Conservation (phyloP, 2,113 vertebrate genomes). For the Triplophysa rosa region DNA sequence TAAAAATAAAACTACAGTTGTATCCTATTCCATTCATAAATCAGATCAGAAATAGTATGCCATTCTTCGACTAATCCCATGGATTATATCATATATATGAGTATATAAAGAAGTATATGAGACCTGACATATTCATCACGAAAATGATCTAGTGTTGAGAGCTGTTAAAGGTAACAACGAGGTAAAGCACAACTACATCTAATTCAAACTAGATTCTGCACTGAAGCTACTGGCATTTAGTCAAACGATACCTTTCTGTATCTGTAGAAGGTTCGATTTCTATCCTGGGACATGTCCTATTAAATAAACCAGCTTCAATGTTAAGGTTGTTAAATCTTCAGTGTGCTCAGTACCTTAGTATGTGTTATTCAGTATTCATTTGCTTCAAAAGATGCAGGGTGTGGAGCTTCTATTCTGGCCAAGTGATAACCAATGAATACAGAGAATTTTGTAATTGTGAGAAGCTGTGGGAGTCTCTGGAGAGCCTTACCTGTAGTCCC, state of each 20-base stretch:
- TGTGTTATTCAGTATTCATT: not conserved
- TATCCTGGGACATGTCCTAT: slow-evolving; percentile 57
- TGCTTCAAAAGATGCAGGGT: not conserved
- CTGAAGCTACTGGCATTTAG: not conserved
- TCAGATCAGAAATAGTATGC: no score
- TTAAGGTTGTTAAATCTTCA: slow-evolving; percentile 40
- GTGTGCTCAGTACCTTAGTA: not conserved
- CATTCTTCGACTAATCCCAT: no score
- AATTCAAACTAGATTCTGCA: not conserved
- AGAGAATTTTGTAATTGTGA: not conserved
- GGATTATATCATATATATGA: no score
- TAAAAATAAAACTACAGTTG: no score
- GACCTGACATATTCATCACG: not conserved
- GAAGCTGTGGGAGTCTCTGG: not conserved
- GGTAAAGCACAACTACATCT: slow-evolving; percentile 3
- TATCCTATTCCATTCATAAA: no score
- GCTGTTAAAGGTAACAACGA: not conserved
- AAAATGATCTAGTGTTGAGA: not conserved
- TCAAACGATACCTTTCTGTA: slow-evolving; percentile 53
- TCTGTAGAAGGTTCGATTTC: slow-evolving; percentile 59
- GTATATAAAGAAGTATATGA: no score
- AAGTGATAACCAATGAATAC: slow-evolving; percentile 7
- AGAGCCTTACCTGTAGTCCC: slow-evolving; percentile 71
- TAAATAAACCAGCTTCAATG: slow-evolving; percentile 42
- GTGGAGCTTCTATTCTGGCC: not conserved